Conservation (phyloP, 2,113 vertebrate genomes). For the Rhinopomastus cyanomelas region DNA sequence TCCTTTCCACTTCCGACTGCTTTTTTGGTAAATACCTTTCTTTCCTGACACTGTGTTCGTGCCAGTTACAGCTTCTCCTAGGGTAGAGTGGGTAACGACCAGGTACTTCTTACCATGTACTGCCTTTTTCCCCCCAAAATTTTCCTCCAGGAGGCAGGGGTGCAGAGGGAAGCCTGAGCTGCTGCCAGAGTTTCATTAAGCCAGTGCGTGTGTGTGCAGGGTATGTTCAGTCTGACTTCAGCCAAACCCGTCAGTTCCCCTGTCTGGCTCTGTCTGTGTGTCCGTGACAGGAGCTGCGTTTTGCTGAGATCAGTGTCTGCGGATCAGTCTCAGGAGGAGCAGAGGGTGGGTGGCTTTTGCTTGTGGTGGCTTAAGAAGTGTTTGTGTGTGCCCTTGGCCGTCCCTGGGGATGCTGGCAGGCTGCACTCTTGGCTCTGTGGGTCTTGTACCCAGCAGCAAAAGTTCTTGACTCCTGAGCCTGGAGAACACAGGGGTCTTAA, state of each 20-base stretch:
- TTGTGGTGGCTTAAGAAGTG: background rate
- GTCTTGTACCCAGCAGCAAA: background rate
- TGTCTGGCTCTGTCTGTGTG: background rate
- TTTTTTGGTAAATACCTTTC: background rate
- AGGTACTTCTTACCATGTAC: background rate
- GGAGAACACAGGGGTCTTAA: background rate
- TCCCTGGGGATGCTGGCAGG: background rate
- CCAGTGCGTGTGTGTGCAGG: background rate
- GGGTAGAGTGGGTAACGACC: background rate
- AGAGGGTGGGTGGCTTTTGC: background rate
- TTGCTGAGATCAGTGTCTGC: background rate
- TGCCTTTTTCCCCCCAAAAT: background rate
- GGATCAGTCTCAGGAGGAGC: background rate
- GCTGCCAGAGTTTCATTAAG: background rate
- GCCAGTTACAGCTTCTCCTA: background rate
- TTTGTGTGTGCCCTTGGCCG: background rate
- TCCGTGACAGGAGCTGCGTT: background rate
- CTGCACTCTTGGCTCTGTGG: rapidly evolving
- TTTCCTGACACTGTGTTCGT: background rate
- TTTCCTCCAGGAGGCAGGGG: background rate
- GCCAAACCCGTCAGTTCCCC: background rate
- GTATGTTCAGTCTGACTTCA: background rate
- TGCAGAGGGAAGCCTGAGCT: background rate
- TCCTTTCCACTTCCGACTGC: background rate
- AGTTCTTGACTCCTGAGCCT: background rate